Conservation (phyloP, 1,140 invertebrate species). For the Meloidogyne floridensis region DNA sequence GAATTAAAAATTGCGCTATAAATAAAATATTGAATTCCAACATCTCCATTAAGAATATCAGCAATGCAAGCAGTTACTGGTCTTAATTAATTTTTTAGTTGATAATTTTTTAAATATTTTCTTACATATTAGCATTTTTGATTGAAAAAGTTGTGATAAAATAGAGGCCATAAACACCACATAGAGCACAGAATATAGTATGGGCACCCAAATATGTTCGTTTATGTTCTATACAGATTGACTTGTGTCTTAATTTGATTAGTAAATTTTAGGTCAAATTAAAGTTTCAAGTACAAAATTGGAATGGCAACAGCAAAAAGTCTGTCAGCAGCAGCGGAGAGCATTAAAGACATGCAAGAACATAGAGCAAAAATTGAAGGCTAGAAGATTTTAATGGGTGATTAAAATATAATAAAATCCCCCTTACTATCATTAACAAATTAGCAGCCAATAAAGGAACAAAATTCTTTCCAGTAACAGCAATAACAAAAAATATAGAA, state of each 20-base stretch:
- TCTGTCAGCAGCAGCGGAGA: constrained; percentile 12
- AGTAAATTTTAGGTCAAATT: too few relatives aligned
- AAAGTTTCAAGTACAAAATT: too few relatives aligned
- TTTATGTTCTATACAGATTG: constrained; percentile 9
- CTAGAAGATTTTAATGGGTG: not conserved
- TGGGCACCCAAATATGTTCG: not conserved
- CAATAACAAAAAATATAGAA: constrained; percentile 19
- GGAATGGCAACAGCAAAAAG: constrained; percentile 23
- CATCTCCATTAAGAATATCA: not conserved
- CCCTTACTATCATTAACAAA: constrained; percentile 1
- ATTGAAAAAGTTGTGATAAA: constrained; percentile 5
- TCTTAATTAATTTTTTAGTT: constrained; percentile 7
- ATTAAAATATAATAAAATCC: not conserved
- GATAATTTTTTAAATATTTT: not conserved
- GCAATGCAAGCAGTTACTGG: constrained; percentile 8
- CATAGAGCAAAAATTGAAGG: constrained; percentile 1
- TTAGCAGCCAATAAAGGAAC: constrained; percentile 8
- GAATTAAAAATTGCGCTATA: not conserved
- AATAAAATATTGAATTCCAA: not conserved
- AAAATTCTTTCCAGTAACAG: constrained; percentile 24
- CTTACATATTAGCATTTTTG: constrained; percentile 20
- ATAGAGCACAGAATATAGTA: constrained; percentile 7
- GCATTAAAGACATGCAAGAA: not conserved
- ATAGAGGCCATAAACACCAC: constrained; percentile 11
- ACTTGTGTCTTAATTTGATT: not conserved